Evolutionary conservation across 2,113 vertebrate genomes (phyloP).

Genomic region (Dromaius novaehollandiae): DNA sequence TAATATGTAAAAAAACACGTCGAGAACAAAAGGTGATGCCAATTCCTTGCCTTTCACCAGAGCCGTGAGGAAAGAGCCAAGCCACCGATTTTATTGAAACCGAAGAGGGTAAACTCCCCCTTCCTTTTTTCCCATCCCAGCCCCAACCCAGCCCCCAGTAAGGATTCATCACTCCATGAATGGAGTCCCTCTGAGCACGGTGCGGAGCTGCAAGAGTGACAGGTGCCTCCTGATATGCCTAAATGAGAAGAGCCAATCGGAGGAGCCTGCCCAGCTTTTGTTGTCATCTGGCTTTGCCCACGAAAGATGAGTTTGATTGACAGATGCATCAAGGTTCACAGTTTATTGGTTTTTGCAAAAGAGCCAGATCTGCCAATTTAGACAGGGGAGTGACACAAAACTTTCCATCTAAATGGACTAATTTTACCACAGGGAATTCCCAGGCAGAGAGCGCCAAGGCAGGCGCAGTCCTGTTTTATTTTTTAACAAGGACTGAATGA

Average conservation of each 20-base stretch:
- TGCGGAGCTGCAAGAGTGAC: constrained; percentile 81
- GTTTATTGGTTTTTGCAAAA: constrained; percentile 93
- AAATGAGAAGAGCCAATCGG: constrained; percentile 86
- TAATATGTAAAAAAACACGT: not conserved
- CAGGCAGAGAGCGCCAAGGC: constrained; percentile 81
- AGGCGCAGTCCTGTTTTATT: constrained; percentile 80
- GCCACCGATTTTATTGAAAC: not conserved
- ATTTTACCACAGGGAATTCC: constrained; percentile 94
- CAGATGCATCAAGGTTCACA: constrained; percentile 92
- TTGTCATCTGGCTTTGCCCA: constrained; percentile 89
- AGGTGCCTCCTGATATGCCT: constrained; percentile 91
- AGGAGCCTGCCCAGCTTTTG: constrained; percentile 77
- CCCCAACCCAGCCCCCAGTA: constrained; percentile 24
- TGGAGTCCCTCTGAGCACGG: constrained; percentile 69
- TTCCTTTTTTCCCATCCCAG: constrained; percentile 15
- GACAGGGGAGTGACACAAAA: constrained; percentile 94
- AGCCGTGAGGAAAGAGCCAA: not conserved
- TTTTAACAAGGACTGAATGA: constrained; percentile 93
- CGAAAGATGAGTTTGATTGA: constrained; percentile 89
- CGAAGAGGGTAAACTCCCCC: constrained; percentile 51
- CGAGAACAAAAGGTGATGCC: not conserved
- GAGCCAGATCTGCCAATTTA: constrained; percentile 95
- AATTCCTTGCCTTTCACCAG: not conserved
- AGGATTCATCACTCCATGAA: constrained; percentile 69
- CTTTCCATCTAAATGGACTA: constrained; percentile 94